These are phyloP conservation scores for Lethrus apterus DNA, from an alignment of 1,140 invertebrate genomes.

Conservation along the genomic window DNA sequence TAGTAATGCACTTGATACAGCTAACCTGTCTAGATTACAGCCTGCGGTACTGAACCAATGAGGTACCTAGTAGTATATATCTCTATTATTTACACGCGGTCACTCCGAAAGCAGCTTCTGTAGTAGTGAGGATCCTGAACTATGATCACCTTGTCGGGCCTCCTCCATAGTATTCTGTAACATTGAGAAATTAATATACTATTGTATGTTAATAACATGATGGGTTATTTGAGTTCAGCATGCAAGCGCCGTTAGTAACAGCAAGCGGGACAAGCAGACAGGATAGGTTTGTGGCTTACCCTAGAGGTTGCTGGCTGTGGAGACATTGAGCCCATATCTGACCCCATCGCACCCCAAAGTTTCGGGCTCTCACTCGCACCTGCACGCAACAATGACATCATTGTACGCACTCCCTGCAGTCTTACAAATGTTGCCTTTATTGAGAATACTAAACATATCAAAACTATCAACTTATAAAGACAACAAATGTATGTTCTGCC, in stretches of 20 bases:
- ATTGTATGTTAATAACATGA: conserved; percentile 4
- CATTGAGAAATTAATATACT: conserved; percentile 2
- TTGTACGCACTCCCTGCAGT: conserved; percentile 40
- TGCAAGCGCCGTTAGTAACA: conserved; percentile 27
- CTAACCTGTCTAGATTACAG: conserved; percentile 44
- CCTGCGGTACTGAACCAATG: conserved; percentile 41
- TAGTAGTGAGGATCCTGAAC: conserved; percentile 58
- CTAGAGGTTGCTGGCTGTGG: conserved; percentile 49
- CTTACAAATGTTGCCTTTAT: conserved; percentile 24
- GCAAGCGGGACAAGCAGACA: conserved; percentile 26
- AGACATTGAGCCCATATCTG: conserved; percentile 44
- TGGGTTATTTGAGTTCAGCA: conserved; percentile 7
- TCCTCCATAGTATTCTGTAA: conserved; percentile 71
- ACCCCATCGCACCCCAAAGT: conserved; percentile 44
- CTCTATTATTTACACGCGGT: conserved; percentile 40
- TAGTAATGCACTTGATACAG: conserved; percentile 44
- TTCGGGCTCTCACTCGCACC: conserved; percentile 46
- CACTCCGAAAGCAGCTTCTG: conserved; percentile 73
- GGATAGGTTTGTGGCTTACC: conserved; percentile 47
- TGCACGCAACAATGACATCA: conserved; percentile 42
- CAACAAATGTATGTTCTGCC: conserved; percentile 19
- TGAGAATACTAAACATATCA: not conserved
- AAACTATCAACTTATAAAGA: not conserved
- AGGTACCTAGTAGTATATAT: conserved; percentile 43
- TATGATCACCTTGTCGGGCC: conserved; percentile 54